These are phyloP conservation scores for Campoplex capitator DNA, from an alignment of 2,888 invertebrate genomes.

Conservation along the genomic window DNA sequence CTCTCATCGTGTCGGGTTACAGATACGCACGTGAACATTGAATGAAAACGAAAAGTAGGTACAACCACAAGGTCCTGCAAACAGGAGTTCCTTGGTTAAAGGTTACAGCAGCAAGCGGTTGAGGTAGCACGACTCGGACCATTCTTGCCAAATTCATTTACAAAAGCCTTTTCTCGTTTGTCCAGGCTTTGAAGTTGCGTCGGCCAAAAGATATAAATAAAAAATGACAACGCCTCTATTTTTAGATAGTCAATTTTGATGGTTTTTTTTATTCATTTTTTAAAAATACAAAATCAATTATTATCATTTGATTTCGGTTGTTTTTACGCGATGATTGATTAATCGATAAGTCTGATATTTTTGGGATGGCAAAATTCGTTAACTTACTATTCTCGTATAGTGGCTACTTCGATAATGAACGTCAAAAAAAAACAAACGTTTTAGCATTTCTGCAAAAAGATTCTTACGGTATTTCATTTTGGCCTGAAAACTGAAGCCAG, in stretches of 20 bases:
- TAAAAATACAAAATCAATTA: background rate
- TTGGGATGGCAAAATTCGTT: background rate
- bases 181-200: background rate
- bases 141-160: slow-evolving; percentile 33
- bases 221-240: background rate
- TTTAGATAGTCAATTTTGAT: background rate
- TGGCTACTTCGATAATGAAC: too few relatives aligned
- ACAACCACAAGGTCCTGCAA: slow-evolving; percentile 22
- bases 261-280: background rate
- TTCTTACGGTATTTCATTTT: background rate
- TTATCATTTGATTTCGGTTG: background rate
- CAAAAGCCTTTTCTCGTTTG: slow-evolving; percentile 16
- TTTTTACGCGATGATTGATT: background rate
- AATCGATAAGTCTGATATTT: background rate
- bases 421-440: background rate
- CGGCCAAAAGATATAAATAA: background rate
- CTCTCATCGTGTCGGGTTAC: slow-evolving; percentile 10
- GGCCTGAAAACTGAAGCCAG: background rate
- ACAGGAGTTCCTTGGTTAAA: slow-evolving; percentile 56
- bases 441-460: background rate
- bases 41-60: slow-evolving; percentile 49
- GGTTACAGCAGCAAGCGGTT: slow-evolving; percentile 20
- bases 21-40: slow-evolving; percentile 20
- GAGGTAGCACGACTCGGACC: slow-evolving; percentile 8
- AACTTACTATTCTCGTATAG: too few relatives aligned